Evolutionary conservation across 2,113 vertebrate species (phyloP).

Genomic region (Saimiri boliviensis): DNA sequence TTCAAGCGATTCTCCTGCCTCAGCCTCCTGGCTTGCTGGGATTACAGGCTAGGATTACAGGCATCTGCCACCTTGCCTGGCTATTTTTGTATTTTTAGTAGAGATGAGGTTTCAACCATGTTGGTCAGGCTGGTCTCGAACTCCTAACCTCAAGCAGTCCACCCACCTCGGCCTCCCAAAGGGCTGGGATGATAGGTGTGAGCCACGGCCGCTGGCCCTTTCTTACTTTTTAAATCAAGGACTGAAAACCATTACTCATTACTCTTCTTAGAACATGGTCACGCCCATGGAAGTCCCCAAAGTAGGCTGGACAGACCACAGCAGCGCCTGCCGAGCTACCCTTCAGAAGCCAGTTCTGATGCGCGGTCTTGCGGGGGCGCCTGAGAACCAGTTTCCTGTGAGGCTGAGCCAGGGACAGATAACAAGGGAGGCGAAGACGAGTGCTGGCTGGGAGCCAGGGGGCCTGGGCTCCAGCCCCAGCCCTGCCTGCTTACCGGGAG

Average conservation of each 20-base stretch:
- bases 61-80: too few species aligned
- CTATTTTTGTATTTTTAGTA: too few species aligned
- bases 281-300: not conserved
- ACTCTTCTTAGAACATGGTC: not conserved
- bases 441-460: not conserved
- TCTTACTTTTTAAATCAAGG: not conserved
- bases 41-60: too few species aligned
- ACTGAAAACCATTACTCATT: not conserved
- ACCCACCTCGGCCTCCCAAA: too few species aligned
- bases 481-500: not conserved
- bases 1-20: too few species aligned
- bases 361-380: accelerated
- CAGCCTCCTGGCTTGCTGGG: too few species aligned
- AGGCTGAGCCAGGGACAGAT: not conserved
- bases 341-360: not conserved
- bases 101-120: too few species aligned
- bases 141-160: too few species aligned
- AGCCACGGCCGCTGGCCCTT: not conserved
- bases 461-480: not conserved
- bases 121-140: too few species aligned
- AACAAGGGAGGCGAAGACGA: not conserved
- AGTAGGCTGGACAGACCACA: not conserved
- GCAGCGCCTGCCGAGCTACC: not conserved
- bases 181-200: too few species aligned
- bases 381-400: not conserved